Base-by-base conservation (phyloP, 2,888 invertebrate genomes). In the Octodonta nipae region DNA sequence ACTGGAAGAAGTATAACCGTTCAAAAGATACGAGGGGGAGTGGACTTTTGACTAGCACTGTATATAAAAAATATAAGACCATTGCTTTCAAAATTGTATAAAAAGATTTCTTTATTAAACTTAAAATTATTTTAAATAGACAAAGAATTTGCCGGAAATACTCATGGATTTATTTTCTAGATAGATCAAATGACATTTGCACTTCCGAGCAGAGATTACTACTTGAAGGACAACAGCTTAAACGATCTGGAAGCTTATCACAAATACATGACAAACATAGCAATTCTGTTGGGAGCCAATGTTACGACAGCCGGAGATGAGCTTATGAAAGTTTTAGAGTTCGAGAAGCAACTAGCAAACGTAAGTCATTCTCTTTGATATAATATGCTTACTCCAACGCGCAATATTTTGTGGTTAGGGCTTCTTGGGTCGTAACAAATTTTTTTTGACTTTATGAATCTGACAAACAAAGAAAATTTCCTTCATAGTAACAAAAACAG, bases 121-220 rank as follows among this genome's bases (percentile, higher is more conserved):
- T n/a, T n/a, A n/a, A n/a, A n/a, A n/a, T n/a, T n/a, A n/a, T n/a
- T n/a, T n/a, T n/a, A n/a, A n/a, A n/a, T n/a, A n/a, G n/a, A n/a
- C n/a, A n/a, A n/a, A n/a, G n/a, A n/a, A n/a, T n/a, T n/a, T n/a
- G n/a, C n/a, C n/a, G n/a, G n/a, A n/a, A n/a, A n/a, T n/a, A n/a
- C n/a, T n/a, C n/a, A n/a, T n/a, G n/a, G 10, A 22, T 22, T 22
- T 22, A n/a, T 48, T 41, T 56, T 60, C 12, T 56, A 79, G 78
- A 57, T 79, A 54, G 83, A 84, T 58, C 83, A 84, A 56, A 70
- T 80, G 68, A 70, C 73, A 36, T 58, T 81, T 46, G 86, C 84
- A 1, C 64, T 89, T 42, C 87, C 87, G 2, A 84, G 78, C 34
- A 63, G 85, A 24, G 87, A 89, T 52, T 88, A 88, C 55, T 89